Evolutionary conservation across 2,888 invertebrate species (phyloP).

Genomic region (Opisthograptis luteolata): DNA sequence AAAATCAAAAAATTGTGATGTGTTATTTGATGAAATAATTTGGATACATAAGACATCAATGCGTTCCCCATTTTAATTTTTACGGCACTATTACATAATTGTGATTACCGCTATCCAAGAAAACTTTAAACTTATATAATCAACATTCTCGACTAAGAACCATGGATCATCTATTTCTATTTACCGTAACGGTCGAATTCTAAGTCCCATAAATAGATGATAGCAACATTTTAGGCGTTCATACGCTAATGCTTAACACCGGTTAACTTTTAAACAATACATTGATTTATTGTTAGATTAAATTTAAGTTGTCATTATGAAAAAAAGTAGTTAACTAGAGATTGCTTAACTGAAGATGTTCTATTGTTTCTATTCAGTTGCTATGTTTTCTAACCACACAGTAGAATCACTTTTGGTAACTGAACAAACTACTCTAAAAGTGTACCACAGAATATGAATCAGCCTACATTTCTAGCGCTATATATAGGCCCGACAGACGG

Average conservation of each 20-base stretch:
- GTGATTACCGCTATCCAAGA: background rate
- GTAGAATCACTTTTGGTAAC: too few relatives aligned
- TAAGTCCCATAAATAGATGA: too few relatives aligned
- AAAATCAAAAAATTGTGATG: background rate
- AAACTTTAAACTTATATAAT: too few relatives aligned
- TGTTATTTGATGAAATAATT: background rate
- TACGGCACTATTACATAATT: background rate
- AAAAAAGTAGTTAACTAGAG: background rate
- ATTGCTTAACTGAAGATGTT: too few relatives aligned
- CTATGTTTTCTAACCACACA: too few relatives aligned
- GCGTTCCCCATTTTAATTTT: conserved; percentile 3
- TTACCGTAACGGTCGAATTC: too few relatives aligned
- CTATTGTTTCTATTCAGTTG: background rate
- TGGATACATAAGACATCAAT: conserved; percentile 26
- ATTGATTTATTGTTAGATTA: background rate
- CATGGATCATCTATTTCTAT: too few relatives aligned
- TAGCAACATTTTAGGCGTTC: conserved; percentile 14
- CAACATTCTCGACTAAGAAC: too few relatives aligned
- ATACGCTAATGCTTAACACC: conserved; percentile 1
- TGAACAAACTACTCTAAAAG: background rate
- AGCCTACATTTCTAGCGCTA: background rate
- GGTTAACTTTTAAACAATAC: conserved; percentile 12
- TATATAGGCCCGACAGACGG: background rate
- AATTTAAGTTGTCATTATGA: background rate
- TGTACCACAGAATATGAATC: too few relatives aligned